Conservation (phyloP, 2,888 invertebrate species). For the Sminthurides aquaticus region DNA sequence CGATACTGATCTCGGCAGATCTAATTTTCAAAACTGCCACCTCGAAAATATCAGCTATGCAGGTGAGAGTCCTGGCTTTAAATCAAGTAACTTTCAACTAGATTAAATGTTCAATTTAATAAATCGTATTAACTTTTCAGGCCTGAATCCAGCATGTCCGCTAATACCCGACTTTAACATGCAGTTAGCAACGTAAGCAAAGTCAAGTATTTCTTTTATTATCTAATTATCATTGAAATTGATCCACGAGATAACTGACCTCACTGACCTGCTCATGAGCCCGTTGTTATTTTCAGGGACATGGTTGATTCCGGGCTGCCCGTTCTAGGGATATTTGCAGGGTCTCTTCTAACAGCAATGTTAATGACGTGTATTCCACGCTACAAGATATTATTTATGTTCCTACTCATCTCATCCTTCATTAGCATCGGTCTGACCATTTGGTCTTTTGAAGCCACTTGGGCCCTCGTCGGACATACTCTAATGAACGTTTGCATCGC, state of each 20-base stretch:
- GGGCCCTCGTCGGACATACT: conserved; percentile 38
- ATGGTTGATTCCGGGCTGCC: conserved; percentile 40
- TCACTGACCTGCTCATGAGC: no score
- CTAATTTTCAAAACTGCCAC: conserved; percentile 38
- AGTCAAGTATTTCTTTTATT: no score
- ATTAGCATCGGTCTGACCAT: conserved; percentile 38
- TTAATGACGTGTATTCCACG: conserved; percentile 21
- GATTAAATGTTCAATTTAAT: no score
- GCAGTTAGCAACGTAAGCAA: conserved; percentile 31
- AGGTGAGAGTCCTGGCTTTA: conserved; percentile 30
- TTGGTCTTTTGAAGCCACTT: conserved; percentile 28
- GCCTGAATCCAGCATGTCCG: conserved; percentile 38
- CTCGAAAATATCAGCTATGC: conserved; percentile 40
- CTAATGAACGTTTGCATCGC: conserved; percentile 34
- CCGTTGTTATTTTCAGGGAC: conserved; percentile 26
- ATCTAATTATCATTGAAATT: no score
- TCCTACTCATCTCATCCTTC: conserved; percentile 31
- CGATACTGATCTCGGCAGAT: conserved; percentile 38
- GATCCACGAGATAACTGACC: no score
- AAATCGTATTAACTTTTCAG: conserved; percentile 25
- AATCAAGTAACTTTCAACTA: no score
- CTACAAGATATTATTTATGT: conserved; percentile 31
- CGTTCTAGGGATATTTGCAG: conserved; percentile 38
- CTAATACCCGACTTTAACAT: conserved; percentile 42
- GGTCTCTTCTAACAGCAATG: conserved; percentile 31